phyloP scores from a whole-genome alignment of 2,113 vertebrate genomes.

The Greenwoodochromis staneri region DNA sequence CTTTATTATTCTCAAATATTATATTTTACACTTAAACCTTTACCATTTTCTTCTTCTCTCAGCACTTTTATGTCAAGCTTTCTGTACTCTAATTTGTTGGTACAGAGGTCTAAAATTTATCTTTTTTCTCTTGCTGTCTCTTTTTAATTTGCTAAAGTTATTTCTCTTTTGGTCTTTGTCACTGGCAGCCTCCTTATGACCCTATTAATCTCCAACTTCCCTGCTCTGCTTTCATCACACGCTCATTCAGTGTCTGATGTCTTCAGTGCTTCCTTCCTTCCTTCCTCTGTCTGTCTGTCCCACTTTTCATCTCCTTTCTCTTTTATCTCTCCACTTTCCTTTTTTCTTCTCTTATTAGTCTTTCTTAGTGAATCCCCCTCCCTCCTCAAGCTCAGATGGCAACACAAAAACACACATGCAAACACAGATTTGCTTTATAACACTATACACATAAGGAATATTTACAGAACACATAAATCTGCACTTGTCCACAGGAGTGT shows the following conservation, averaged over 20 bases:
- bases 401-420: neutral
- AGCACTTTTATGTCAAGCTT: neutral
- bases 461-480: conserved; percentile 8
- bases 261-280: conserved; percentile 17
- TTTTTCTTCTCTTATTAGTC: conserved; percentile 5
- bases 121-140: neutral
- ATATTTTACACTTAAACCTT: neutral
- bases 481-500: neutral
- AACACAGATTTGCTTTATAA: neutral
- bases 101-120: neutral
- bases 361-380: neutral
- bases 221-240: conserved; percentile 29
- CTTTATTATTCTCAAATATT: neutral
- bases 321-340: conserved; percentile 25
- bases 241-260: neutral
- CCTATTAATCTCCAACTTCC: neutral
- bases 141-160: neutral
- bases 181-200: neutral
- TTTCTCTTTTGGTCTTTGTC: neutral
- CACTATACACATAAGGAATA: neutral
- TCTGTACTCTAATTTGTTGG: neutral
- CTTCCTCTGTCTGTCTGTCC: neutral
- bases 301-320: neutral
- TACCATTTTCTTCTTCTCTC: neutral
- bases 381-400: neutral